These are phyloP conservation scores for Hemaris fuciformis DNA, from an alignment of 2,888 invertebrate genomes.

Conservation along the genomic window DNA sequence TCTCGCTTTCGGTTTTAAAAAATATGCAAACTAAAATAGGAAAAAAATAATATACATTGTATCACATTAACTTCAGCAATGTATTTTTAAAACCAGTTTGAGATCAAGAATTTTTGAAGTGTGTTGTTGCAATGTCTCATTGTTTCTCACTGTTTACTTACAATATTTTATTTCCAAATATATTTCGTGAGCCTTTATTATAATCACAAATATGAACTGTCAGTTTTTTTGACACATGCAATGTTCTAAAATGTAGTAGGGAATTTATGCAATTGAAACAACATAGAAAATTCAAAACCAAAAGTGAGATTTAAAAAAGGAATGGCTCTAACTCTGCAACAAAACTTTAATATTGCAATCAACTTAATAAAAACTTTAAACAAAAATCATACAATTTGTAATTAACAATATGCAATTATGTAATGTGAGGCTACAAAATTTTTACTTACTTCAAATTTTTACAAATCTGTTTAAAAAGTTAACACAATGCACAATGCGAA, in stretches of 20 bases:
- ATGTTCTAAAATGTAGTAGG: too few relatives aligned
- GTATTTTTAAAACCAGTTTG: neutral
- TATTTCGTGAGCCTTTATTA: too few relatives aligned
- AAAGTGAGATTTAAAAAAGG: slow-evolving; percentile 31
- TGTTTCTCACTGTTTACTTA: too few relatives aligned
- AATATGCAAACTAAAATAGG: neutral
- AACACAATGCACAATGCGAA: too few relatives aligned
- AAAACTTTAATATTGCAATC: slow-evolving; percentile 15
- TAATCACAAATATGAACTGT: too few relatives aligned
- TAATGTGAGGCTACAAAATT: neutral
- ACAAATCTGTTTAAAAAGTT: slow-evolving; percentile 2
- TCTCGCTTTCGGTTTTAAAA: slow-evolving; percentile 29
- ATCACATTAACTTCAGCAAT: neutral
- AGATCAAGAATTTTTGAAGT: neutral
- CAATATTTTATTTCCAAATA: too few relatives aligned
- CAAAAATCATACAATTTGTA: slow-evolving; percentile 8
- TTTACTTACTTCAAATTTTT: neutral
- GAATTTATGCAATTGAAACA: too few relatives aligned
- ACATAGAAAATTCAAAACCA: slow-evolving; percentile 24
- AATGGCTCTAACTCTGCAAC: slow-evolving; percentile 32
- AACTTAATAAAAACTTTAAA: slow-evolving; percentile 20
- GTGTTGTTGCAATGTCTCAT: neutral
- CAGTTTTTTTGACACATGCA: too few relatives aligned
- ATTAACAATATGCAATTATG: neutral
- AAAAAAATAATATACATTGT: slow-evolving; percentile 13